Percentiles rank a stretch among this genome's conserved stretches.
phyloP scores from a whole-genome alignment of 2,113 vertebrate genomes.

The Xiphorhynchus elegans region DNA sequence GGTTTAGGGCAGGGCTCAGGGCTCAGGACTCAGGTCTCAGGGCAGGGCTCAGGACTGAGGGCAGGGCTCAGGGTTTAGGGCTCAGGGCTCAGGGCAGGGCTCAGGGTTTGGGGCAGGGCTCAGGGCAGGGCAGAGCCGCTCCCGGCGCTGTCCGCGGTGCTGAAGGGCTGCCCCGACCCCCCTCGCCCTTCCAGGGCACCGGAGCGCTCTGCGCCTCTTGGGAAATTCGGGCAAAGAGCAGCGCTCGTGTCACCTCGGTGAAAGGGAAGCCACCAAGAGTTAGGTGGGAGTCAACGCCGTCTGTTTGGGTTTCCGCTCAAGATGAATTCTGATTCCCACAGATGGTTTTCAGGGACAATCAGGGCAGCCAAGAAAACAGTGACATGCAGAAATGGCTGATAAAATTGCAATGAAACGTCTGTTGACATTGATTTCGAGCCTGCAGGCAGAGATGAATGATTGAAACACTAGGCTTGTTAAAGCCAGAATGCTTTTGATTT shows the following conservation, averaged over 20 bases:
- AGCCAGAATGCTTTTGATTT: constrained; percentile 93
- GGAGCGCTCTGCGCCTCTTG: accelerated
- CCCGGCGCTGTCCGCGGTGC: constrained; percentile 69
- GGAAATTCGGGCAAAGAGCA: background rate
- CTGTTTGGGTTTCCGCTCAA: background rate
- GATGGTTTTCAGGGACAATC: constrained; percentile 59
- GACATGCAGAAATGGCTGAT: constrained; percentile 89
- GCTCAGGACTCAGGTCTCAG: background rate
- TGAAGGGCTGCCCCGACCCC: background rate
- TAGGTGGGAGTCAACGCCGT: background rate
- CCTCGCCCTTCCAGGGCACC: accelerated
- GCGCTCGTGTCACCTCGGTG: accelerated
- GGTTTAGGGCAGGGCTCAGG: no score
- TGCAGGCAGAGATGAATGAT: constrained; percentile 92
- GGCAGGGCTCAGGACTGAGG: no score
- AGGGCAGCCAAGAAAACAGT: constrained; percentile 68
- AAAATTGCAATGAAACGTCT: constrained; percentile 93
- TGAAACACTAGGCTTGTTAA: constrained; percentile 93
- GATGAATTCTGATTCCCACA: background rate
- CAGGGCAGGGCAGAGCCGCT: background rate
- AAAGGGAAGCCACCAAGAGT: background rate
- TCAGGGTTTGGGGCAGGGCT: no score
- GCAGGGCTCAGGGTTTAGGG: no score
- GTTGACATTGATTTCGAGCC: constrained; percentile 93
- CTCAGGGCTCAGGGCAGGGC: no score